These are phyloP conservation scores for Elgaria multicarinata DNA, from an alignment of 2,113 vertebrate genomes.

Conservation along the genomic window DNA sequence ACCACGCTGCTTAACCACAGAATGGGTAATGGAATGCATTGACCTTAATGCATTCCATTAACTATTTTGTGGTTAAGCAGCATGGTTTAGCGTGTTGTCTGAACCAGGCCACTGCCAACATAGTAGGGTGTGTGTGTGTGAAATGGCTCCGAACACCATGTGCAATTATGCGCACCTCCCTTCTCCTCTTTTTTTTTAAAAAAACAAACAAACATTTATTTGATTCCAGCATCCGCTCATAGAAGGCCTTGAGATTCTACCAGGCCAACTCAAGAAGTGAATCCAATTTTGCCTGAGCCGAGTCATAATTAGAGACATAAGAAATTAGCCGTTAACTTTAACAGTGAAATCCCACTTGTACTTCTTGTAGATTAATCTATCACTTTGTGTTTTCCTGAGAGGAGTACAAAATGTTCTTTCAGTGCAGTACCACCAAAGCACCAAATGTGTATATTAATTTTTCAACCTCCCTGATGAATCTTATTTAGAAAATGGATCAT, in stretches of 20 bases:
- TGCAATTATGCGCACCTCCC: neutral
- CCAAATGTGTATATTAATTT: constrained; percentile 37
- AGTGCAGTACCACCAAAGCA: neutral
- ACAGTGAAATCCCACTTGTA: constrained; percentile 36
- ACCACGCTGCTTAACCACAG: too few species aligned
- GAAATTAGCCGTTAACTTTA: constrained; percentile 42
- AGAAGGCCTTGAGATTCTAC: neutral
- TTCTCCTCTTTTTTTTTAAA: neutral
- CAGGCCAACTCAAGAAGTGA: constrained; percentile 9
- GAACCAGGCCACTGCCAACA: too few species aligned
- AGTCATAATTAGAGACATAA: constrained; percentile 40
- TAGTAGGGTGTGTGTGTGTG: too few species aligned
- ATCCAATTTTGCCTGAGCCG: constrained; percentile 14
- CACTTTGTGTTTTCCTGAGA: constrained; percentile 35
- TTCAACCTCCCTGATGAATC: constrained; percentile 9
- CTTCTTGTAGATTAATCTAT: constrained; percentile 34
- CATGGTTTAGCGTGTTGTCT: too few species aligned
- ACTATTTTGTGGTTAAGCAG: too few species aligned
- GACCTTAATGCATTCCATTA: too few species aligned
- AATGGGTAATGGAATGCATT: too few species aligned
- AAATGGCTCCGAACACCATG: too few species aligned
- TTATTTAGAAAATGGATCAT: constrained; percentile 36
- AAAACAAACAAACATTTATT: neutral
- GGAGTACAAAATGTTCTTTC: constrained; percentile 36
- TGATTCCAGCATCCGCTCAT: neutral